Conservation (phyloP, 2,888 invertebrate genomes). For the Cosmia pyralina region DNA sequence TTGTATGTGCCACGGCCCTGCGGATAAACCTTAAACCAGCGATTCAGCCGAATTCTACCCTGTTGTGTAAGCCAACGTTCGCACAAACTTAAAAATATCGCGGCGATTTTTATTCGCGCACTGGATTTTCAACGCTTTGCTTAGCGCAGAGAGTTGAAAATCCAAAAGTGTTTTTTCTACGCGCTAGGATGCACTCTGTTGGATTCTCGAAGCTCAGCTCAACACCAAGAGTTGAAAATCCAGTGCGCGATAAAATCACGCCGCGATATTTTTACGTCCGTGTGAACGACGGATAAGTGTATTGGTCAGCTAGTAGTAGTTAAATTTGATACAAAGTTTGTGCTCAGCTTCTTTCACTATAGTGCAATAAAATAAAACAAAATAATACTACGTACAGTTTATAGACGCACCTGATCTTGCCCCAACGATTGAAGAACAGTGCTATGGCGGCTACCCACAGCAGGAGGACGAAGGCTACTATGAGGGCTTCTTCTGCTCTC, state of each 20-base stretch:
- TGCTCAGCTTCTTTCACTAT: constrained; percentile 33
- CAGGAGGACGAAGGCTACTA: constrained; percentile 95
- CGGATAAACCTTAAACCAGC: neutral
- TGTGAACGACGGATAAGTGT: no score
- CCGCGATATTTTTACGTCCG: no score
- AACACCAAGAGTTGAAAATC: no score
- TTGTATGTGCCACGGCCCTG: neutral
- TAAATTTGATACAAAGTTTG: neutral
- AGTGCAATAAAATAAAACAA: constrained; percentile 66
- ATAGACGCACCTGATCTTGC: constrained; percentile 94
- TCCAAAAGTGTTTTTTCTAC: no score
- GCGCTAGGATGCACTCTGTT: no score
- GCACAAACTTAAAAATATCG: no score
- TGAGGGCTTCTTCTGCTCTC: constrained; percentile 95
- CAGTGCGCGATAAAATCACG: no score
- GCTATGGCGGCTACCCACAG: constrained; percentile 97
- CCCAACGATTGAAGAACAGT: constrained; percentile 98
- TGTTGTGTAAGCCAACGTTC: neutral
- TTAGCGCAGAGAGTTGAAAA: no score
- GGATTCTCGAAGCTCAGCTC: no score
- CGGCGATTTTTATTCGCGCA: no score
- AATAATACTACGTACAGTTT: constrained; percentile 87
- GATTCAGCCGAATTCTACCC: neutral
- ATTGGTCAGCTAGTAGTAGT: neutral
- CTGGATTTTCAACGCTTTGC: no score